Evolutionary conservation across 1,140 invertebrate genomes (phyloP).

Genomic region (Cydia pomonella): DNA sequence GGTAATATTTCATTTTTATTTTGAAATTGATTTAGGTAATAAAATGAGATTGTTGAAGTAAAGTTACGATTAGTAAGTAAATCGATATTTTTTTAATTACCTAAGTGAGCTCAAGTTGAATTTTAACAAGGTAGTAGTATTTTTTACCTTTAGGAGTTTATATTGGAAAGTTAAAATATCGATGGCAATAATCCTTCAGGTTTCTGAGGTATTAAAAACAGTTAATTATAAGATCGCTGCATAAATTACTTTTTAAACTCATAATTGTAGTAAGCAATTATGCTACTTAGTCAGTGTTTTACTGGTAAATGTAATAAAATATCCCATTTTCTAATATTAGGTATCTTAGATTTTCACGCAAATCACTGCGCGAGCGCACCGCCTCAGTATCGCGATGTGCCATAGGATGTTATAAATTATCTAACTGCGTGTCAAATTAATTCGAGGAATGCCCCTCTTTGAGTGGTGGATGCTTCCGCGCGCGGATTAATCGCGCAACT

Average conservation of each 20-base stretch:
- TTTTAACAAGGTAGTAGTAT: too few species aligned
- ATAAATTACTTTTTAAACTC: too few species aligned
- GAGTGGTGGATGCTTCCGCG: constrained; percentile 63
- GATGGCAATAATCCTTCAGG: too few species aligned
- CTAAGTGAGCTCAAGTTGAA: too few species aligned
- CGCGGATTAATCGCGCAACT: constrained; percentile 69
- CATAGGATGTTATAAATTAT: constrained; percentile 81
- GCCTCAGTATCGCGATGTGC: constrained; percentile 48
- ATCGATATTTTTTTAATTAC: too few species aligned
- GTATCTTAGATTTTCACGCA: background rate
- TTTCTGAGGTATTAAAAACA: too few species aligned
- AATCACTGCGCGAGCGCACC: constrained; percentile 2
- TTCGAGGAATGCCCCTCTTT: constrained; percentile 72
- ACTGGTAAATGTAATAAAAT: background rate
- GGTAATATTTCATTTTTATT: background rate
- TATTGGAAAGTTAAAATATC: too few species aligned
- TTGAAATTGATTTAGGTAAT: background rate
- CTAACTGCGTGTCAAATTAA: constrained; percentile 80
- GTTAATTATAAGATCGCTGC: too few species aligned
- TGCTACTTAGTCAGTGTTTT: background rate
- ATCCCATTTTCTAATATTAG: background rate
- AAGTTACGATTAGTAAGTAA: too few species aligned
- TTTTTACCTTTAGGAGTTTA: too few species aligned
- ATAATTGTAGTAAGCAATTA: too few species aligned
- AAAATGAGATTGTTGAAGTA: too few species aligned